Evolutionary conservation across 2,113 vertebrate genomes (phyloP).

Genomic region (Campylorhamphus procurvoides): DNA sequence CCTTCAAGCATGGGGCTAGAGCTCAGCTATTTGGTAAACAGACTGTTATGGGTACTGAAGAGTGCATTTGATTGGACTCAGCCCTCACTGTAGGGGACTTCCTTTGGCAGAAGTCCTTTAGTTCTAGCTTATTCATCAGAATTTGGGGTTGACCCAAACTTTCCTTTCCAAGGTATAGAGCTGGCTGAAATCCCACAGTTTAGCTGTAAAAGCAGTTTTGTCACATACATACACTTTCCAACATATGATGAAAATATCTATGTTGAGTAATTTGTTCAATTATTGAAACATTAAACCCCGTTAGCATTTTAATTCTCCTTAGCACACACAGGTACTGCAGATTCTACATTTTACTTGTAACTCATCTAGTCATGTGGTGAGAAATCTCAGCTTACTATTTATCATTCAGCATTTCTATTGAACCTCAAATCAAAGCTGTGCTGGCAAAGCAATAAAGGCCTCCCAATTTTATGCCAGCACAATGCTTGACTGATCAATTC

Average conservation of each 20-base stretch:
- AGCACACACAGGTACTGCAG: neutral
- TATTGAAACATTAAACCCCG: neutral
- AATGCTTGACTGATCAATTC: slow-evolving; percentile 49
- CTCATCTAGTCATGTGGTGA: neutral
- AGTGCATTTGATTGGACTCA: neutral
- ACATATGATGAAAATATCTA: neutral
- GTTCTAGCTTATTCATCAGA: neutral
- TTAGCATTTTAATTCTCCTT: neutral
- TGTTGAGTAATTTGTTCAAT: neutral
- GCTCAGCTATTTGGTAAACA: neutral
- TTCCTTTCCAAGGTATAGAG: neutral
- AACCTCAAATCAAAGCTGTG: slow-evolving; percentile 14
- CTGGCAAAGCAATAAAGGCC: slow-evolving; percentile 14
- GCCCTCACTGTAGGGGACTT: neutral
- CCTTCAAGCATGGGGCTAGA: neutral
- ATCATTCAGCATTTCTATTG: slow-evolving; percentile 23
- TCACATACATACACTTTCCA: neutral
- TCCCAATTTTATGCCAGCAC: neutral
- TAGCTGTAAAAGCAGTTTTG: neutral
- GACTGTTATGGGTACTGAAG: neutral
- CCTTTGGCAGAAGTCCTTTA: neutral
- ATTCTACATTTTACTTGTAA: neutral
- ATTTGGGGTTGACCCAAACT: neutral
- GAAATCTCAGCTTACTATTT: slow-evolving; percentile 13
- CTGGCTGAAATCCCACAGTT: neutral